Conservation (phyloP, 2,888 invertebrate genomes). For the Ptychoptera contaminata region DNA sequence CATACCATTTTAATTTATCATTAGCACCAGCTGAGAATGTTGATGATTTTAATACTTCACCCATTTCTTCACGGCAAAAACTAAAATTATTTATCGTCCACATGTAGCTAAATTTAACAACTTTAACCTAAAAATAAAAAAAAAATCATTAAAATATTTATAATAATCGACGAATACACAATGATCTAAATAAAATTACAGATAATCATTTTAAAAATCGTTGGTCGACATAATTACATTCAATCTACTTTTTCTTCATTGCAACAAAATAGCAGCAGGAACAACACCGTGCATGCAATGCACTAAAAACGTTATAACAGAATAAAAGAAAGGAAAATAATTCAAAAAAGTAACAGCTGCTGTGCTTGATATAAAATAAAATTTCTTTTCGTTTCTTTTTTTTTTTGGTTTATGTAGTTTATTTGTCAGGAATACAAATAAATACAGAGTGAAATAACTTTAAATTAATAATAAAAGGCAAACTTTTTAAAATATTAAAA, state of each 20-base stretch:
- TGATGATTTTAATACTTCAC: conserved; percentile 98
- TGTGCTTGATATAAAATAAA: too few species aligned
- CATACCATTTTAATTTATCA: conserved; percentile 97
- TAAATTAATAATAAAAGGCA: too few species aligned
- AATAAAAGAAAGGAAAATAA: too few species aligned
- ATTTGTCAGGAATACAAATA: background rate
- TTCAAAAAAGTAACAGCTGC: too few species aligned
- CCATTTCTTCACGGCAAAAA: conserved; percentile 99
- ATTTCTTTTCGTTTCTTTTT: too few species aligned
- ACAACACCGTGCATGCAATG: too few species aligned
- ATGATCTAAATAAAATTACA: background rate
- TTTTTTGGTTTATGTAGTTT: too few species aligned
- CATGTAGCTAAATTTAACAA: conserved; percentile 99
- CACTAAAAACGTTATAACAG: background rate
- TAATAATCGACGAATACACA: background rate
- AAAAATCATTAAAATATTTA: background rate
- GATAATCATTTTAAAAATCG: background rate
- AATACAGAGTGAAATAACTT: background rate
- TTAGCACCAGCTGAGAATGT: conserved; percentile 99
- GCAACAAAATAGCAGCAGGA: too few species aligned
- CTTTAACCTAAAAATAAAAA: conserved; percentile 74
- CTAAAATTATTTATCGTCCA: conserved; percentile 99
- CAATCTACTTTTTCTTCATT: background rate
- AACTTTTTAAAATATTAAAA: too few species aligned
- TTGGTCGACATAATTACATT: background rate